Percentiles rank a stretch among this genome's conserved stretches.
These are phyloP conservation scores for Pongo pygmaeus DNA, from an alignment of 2,113 vertebrate genomes.

Conservation along the genomic window DNA sequence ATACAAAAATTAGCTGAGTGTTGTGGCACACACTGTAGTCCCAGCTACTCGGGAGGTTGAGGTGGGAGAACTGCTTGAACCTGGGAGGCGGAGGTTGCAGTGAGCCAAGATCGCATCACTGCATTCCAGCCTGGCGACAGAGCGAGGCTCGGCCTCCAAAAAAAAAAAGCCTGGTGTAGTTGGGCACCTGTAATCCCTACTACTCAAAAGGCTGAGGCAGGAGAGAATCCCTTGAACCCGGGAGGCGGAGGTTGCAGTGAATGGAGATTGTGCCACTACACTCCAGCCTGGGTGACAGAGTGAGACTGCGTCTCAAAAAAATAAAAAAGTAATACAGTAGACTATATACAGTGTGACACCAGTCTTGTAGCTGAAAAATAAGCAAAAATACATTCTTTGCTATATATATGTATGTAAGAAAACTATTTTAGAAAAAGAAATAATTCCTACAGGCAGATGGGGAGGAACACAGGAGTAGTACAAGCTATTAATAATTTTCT, in stretches of 20 bases:
- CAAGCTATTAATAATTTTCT: background rate
- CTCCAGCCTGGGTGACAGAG: too few relatives aligned
- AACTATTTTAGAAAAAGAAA: background rate
- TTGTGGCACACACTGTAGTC: background rate
- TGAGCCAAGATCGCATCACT: background rate
- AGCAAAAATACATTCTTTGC: background rate
- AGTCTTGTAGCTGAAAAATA: background rate
- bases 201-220: too few relatives aligned
- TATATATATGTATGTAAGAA: background rate
- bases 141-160: background rate
- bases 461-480: background rate
- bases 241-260: too few relatives aligned
- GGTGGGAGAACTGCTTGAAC: too few relatives aligned
- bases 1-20: background rate
- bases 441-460: background rate
- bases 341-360: background rate
- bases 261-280: too few relatives aligned
- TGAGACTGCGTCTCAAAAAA: too few relatives aligned
- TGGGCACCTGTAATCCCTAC: too few relatives aligned
- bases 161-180: too few relatives aligned
- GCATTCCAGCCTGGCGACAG: background rate
- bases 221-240: too few relatives aligned
- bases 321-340: background rate
- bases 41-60: too few relatives aligned
- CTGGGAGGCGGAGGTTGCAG: too few relatives aligned